These are phyloP conservation scores for Chelon auratus DNA, from an alignment of 2,797 vertebrate species.

Conservation along the genomic window DNA sequence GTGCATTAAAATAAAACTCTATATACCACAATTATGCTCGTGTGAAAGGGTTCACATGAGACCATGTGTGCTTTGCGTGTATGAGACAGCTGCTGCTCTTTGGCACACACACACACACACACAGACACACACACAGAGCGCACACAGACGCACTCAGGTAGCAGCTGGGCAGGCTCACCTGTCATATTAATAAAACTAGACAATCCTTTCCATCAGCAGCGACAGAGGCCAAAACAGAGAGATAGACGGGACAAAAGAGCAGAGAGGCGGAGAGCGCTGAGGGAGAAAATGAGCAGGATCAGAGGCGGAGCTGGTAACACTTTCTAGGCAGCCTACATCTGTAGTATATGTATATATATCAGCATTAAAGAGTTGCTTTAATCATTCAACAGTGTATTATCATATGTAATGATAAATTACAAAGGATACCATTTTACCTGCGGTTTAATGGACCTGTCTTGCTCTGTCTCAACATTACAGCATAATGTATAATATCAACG, in stretches of 20 bases:
- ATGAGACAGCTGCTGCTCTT: constrained; percentile 79
- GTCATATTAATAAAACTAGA: constrained; percentile 84
- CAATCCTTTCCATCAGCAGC: constrained; percentile 84
- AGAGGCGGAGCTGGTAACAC: constrained; percentile 37
- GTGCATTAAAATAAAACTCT: constrained; percentile 54
- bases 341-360: background rate
- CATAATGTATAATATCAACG: background rate
- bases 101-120: constrained; percentile 40
- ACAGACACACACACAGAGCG: constrained; percentile 14
- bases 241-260: constrained; percentile 72
- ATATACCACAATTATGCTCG: constrained; percentile 53
- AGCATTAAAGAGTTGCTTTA: background rate
- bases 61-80: constrained; percentile 72
- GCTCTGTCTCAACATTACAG: background rate
- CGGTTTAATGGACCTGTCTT: background rate
- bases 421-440: background rate
- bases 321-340: constrained; percentile 24
- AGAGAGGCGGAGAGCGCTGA: constrained; percentile 27
- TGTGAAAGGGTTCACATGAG: constrained; percentile 67
- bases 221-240: constrained; percentile 67
- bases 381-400: background rate
- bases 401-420: constrained; percentile 4
- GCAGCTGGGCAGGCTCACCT: constrained; percentile 86
- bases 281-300: constrained; percentile 47
- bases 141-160: constrained; percentile 72